Evolutionary conservation across 2,888 invertebrate species (phyloP), one percentile per base, ranked within the genome.

Genomic region (Malacosoma neustria): DNA sequence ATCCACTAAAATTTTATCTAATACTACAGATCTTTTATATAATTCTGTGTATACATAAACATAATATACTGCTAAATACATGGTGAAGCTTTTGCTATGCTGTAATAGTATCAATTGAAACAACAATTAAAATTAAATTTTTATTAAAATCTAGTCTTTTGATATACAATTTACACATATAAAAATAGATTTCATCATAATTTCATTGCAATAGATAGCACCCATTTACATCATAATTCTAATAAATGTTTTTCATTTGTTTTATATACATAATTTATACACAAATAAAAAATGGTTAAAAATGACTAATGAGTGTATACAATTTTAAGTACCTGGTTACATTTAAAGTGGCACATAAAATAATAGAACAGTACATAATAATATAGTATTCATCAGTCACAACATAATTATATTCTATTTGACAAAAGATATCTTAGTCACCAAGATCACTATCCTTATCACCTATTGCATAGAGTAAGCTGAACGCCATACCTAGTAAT

Each of bases 361-460:
- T 22, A 22, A 22, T 22, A 6, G 22, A 22, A 22, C n/a, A n/a
- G n/a, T n/a, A n/a, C n/a, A n/a, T n/a, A n/a, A n/a, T n/a, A n/a
- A n/a, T n/a, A n/a, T n/a, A n/a, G n/a, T n/a, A n/a, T n/a, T n/a
- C n/a, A n/a, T 22, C 22, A 22, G 22, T 22, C 22, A 22, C n/a
- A n/a, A n/a, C n/a, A 22, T 22, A 22, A 22, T 22, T 7, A 22
- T 3, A 22, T 5, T 22, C 5, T 22, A 9, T 22, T n/a, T n/a
- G n/a, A n/a, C n/a, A n/a, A 42, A 37, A 37, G 22, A 12, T 34
- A 37, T 36, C 34, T 69, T 51, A 92, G 68, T 92, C 92, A 34
- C 92, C 92, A 46, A 92, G 88, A 70, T 92, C 92, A 61, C 90
- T 90, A 68, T 92, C 92, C 58, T 90, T 88, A 61, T 93, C 93